Percentiles rank a stretch among this genome's conserved stretches.
phyloP scores from a whole-genome alignment of 2,888 invertebrate species.

The Augiades crinisus region DNA sequence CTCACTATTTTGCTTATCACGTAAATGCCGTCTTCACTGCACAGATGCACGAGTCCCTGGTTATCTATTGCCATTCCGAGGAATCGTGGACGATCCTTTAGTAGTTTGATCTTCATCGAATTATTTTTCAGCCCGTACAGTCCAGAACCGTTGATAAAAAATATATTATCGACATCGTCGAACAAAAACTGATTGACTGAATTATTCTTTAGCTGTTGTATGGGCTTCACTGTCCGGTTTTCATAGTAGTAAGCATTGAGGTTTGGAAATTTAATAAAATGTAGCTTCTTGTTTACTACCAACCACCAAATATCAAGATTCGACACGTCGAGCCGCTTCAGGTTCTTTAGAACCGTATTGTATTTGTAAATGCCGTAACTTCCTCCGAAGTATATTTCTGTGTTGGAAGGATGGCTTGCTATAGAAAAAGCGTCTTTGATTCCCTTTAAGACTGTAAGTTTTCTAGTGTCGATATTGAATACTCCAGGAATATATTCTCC shows the following conservation, averaged over 20 bases:
- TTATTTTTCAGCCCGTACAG: constrained; percentile 51
- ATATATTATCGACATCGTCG: constrained; percentile 52
- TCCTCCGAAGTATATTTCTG: constrained; percentile 63
- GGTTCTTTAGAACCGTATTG: constrained; percentile 39
- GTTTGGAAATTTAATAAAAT: constrained; percentile 63
- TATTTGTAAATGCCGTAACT: constrained; percentile 66
- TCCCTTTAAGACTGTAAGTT: constrained; percentile 56
- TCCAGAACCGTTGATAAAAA: constrained; percentile 61
- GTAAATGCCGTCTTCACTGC: constrained; percentile 63
- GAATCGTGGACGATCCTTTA: constrained; percentile 52
- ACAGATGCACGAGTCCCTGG: constrained; percentile 50
- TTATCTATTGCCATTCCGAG: constrained; percentile 57
- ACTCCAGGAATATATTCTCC: constrained; percentile 61
- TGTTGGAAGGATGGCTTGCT: constrained; percentile 41
- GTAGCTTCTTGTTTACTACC: constrained; percentile 50
- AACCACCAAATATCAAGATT: constrained; percentile 70
- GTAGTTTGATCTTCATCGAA: constrained; percentile 36
- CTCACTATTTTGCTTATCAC: constrained; percentile 50
- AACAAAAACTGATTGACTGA: constrained; percentile 61
- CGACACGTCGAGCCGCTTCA: constrained; percentile 47
- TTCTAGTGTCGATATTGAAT: constrained; percentile 49
- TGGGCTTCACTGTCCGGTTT: constrained; percentile 43
- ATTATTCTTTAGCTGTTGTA: constrained; percentile 41
- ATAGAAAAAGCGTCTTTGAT: constrained; percentile 68
- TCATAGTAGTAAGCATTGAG: constrained; percentile 53